phyloP scores from a whole-genome alignment of 2,797 vertebrate genomes.

The Myripristis jacobus region DNA sequence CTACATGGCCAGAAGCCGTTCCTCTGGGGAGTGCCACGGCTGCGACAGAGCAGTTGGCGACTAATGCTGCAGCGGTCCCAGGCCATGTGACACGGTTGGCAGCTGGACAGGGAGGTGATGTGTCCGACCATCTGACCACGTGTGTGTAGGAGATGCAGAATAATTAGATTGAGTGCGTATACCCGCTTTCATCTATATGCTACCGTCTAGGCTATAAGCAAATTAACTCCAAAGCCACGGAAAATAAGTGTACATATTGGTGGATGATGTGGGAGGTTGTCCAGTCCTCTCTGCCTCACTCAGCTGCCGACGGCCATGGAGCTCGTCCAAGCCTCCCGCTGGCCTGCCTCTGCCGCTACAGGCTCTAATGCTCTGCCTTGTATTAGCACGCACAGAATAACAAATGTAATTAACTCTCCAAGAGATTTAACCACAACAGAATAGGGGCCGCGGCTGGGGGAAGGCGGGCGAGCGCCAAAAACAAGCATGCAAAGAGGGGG shows the following conservation, averaged over 20 bases:
- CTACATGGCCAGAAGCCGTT: slow-evolving; percentile 51
- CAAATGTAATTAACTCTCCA: slow-evolving; percentile 68
- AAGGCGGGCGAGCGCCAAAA: background rate
- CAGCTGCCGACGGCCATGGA: slow-evolving; percentile 67
- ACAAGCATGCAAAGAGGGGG: slow-evolving; percentile 6
- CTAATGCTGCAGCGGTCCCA: slow-evolving; percentile 31
- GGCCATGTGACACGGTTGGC: background rate
- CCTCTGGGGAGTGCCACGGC: slow-evolving; percentile 48
- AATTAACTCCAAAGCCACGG: too few species aligned
- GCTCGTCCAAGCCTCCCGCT: slow-evolving; percentile 66
- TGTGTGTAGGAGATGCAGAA: too few species aligned
- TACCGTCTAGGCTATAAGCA: background rate
- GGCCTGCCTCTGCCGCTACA: slow-evolving; percentile 64
- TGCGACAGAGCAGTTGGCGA: background rate
- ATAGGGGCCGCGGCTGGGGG: slow-evolving; percentile 42
- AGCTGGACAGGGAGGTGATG: slow-evolving; percentile 45
- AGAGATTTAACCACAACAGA: slow-evolving; percentile 48
- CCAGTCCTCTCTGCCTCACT: slow-evolving; percentile 45
- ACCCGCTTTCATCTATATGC: too few species aligned
- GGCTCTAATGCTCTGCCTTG: slow-evolving; percentile 58
- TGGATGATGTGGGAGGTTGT: slow-evolving; percentile 36
- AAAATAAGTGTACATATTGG: slow-evolving; percentile 20
- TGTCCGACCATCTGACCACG: slow-evolving; percentile 33
- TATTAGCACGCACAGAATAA: slow-evolving; percentile 67
- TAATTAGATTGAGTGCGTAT: too few species aligned